These are phyloP conservation scores for Propithecus deckenii DNA, from an alignment of 2,797 vertebrate species.

Conservation along the genomic window DNA sequence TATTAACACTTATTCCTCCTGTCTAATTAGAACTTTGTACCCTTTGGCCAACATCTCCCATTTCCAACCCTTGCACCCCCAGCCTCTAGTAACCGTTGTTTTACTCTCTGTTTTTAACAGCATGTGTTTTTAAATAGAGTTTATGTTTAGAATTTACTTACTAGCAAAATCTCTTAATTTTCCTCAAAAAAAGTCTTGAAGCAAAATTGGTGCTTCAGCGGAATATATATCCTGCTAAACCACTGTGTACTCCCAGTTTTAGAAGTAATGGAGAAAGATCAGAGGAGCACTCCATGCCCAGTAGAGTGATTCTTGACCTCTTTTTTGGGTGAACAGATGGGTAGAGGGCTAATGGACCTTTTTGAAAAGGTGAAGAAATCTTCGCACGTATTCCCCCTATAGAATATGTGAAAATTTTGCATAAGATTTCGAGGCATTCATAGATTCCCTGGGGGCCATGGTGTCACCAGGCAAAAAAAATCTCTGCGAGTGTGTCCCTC, in stretches of 20 bases:
- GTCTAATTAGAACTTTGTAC: background rate
- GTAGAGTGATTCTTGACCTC: background rate
- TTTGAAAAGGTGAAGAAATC: conserved; percentile 22
- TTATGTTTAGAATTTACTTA: background rate
- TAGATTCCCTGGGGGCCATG: background rate
- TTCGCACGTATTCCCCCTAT: background rate
- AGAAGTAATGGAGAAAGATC: background rate
- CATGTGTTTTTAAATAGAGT: background rate
- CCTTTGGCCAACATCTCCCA: background rate
- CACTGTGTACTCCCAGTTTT: background rate
- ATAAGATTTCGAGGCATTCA: background rate
- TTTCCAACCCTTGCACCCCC: background rate
- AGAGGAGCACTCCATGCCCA: background rate
- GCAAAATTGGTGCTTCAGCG: background rate
- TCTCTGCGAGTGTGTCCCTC: background rate
- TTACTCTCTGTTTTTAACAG: background rate
- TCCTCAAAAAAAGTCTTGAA: background rate
- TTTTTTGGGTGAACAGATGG: background rate
- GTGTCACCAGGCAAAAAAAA: background rate
- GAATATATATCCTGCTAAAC: background rate
- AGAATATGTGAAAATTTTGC: background rate
- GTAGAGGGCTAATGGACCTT: background rate
- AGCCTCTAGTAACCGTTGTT: background rate
- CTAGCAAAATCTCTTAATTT: background rate
- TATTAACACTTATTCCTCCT: background rate